phyloP scores from a whole-genome alignment of 2,797 vertebrate species.

The Sebastes variabilis region DNA sequence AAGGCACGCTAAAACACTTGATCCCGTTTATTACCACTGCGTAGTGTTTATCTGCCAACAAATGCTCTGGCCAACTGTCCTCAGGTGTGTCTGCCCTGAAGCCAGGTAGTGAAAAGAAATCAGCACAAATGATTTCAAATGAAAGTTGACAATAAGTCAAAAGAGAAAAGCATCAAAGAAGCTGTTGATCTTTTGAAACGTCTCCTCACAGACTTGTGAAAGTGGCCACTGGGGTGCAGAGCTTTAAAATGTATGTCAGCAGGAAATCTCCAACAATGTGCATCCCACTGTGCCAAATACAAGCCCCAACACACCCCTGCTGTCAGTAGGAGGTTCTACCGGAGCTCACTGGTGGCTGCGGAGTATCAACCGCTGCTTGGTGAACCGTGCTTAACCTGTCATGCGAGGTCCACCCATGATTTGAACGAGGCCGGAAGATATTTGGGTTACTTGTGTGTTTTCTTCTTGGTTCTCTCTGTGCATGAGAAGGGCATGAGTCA shows the following conservation, averaged over 20 bases:
- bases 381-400: slow-evolving; percentile 57
- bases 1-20: slow-evolving; percentile 47
- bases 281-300: slow-evolving; percentile 51
- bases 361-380: not conserved
- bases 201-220: slow-evolving; percentile 27
- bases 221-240: slow-evolving; percentile 19
- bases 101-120: not conserved
- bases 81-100: not conserved
- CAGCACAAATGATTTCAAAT: not conserved
- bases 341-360: not conserved
- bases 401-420: slow-evolving; percentile 35
- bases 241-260: slow-evolving; percentile 35
- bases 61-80: slow-evolving; percentile 45
- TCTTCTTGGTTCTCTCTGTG: not conserved
- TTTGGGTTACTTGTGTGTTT: not conserved
- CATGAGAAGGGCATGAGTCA: not conserved
- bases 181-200: slow-evolving; percentile 9
- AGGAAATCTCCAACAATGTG: slow-evolving; percentile 38
- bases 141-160: not conserved
- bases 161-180: slow-evolving; percentile 1
- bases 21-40: slow-evolving; percentile 56
- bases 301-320: slow-evolving; percentile 70
- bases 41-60: slow-evolving; percentile 47
- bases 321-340: slow-evolving; percentile 29
- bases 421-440: not conserved